Percentiles rank a stretch among this genome's conserved stretches.
Evolutionary conservation across 30 jellyfish, hydroid and myxozoan genomes (phyloP).

Genomic region (Cassiopea andromeda): DNA sequence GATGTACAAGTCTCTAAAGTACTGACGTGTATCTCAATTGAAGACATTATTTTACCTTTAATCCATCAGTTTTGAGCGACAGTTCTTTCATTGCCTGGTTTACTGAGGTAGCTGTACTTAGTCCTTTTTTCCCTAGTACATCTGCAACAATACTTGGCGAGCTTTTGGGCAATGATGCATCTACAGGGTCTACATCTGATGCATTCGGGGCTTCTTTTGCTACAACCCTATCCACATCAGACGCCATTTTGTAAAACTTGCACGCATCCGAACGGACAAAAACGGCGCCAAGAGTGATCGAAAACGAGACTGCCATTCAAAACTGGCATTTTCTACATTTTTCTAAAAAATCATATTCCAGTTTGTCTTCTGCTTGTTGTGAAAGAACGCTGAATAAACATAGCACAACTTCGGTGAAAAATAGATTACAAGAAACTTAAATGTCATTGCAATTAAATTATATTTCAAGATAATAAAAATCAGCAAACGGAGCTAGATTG

Average conservation of each 20-base stretch:
- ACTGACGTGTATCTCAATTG: neutral
- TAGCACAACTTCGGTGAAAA: too few species aligned
- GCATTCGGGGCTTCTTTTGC: neutral
- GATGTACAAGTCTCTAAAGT: neutral
- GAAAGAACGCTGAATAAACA: too few species aligned
- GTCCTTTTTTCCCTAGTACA: slow-evolving; percentile 59
- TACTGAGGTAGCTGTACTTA: slow-evolving; percentile 26
- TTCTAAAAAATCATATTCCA: neutral
- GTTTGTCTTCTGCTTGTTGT: neutral
- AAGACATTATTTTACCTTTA: slow-evolving; percentile 34
- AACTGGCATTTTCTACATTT: neutral
- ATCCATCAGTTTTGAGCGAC: slow-evolving; percentile 53
- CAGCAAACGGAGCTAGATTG: too few species aligned
- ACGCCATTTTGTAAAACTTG: slow-evolving; percentile 28
- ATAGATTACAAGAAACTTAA: too few species aligned
- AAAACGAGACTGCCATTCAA: slow-evolving; percentile 11
- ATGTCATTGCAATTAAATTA: too few species aligned
- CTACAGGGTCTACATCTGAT: neutral
- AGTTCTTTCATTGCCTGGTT: slow-evolving; percentile 67
- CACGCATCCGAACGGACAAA: neutral
- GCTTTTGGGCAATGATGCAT: slow-evolving; percentile 17
- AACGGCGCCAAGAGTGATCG: slow-evolving; percentile 5
- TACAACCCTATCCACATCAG: neutral
- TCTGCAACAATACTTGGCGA: slow-evolving; percentile 66
- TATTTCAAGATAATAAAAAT: too few species aligned